Evolutionary conservation across 2,113 vertebrate genomes (phyloP).

Genomic region (Sphaerodactylus townsendi): DNA sequence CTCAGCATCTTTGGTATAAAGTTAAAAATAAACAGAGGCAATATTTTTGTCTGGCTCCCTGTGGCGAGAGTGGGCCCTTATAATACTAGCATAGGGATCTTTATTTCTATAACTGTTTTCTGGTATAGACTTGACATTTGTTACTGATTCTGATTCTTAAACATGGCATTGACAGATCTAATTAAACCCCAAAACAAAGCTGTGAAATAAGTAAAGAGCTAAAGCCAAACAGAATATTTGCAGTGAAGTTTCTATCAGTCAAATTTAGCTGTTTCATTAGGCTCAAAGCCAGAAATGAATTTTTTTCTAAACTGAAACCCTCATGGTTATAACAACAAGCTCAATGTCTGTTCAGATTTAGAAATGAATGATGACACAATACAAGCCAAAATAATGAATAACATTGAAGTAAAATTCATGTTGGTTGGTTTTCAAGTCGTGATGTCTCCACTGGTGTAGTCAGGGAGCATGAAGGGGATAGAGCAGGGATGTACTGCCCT

Average conservation of each 20-base stretch:
- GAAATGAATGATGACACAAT: neutral
- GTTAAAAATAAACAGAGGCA: neutral
- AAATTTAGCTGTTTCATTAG: conserved; percentile 20
- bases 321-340: neutral
- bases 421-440: neutral
- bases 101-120: conserved; percentile 11
- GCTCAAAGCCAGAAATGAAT: conserved; percentile 12
- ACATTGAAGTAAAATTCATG: neutral
- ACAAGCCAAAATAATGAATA: neutral
- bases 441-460: too few relatives aligned
- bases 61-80: neutral
- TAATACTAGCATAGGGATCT: neutral
- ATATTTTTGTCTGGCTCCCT: neutral
- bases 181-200: conserved; percentile 8
- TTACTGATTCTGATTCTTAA: neutral
- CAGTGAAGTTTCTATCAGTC: conserved; percentile 17
- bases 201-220: conserved; percentile 8
- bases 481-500: too few relatives aligned
- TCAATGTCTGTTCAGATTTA: neutral
- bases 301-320: neutral
- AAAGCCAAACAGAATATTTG: conserved; percentile 12
- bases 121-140: neutral
- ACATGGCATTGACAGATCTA: conserved; percentile 9
- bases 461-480: too few relatives aligned
- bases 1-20: neutral